Percentiles rank a stretch among this genome's conserved stretches.
These are phyloP conservation scores for Streptopelia turtur DNA, from an alignment of 2,797 vertebrate genomes.

Conservation along the genomic window DNA sequence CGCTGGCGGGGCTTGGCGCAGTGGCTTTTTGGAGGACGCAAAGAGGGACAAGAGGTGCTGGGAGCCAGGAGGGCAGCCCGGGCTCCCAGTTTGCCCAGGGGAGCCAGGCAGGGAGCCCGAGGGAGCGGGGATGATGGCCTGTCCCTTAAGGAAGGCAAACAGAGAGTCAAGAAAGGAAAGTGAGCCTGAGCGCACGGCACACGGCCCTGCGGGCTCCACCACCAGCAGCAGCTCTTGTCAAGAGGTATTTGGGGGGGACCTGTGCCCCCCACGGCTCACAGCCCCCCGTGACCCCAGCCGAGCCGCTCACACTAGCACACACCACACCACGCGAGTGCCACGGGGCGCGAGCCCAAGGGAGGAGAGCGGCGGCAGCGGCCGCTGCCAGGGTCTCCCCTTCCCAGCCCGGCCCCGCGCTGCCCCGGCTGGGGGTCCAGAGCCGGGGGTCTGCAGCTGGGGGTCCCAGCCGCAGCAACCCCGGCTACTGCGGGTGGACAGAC, in stretches of 20 bases:
- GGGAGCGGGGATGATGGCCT: background rate
- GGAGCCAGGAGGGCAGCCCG: background rate
- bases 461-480: background rate
- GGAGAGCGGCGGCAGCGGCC: accelerated
- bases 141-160: background rate
- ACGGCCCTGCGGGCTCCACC: background rate
- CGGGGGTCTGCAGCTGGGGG: background rate
- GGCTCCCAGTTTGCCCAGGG: background rate
- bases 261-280: accelerated
- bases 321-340: background rate
- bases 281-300: accelerated
- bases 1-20: accelerated
- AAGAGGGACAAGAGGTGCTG: background rate
- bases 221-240: background rate
- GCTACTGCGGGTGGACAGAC: constrained; percentile 79
- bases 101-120: background rate
- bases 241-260: background rate
- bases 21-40: background rate
- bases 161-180: background rate
- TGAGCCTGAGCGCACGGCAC: accelerated
- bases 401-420: accelerated
- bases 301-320: constrained; percentile 34
- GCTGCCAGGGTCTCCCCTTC: background rate
- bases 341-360: background rate
- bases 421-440: background rate